Evolutionary conservation across 2,113 vertebrate species (phyloP).

Genomic region (Fregetta grallaria): DNA sequence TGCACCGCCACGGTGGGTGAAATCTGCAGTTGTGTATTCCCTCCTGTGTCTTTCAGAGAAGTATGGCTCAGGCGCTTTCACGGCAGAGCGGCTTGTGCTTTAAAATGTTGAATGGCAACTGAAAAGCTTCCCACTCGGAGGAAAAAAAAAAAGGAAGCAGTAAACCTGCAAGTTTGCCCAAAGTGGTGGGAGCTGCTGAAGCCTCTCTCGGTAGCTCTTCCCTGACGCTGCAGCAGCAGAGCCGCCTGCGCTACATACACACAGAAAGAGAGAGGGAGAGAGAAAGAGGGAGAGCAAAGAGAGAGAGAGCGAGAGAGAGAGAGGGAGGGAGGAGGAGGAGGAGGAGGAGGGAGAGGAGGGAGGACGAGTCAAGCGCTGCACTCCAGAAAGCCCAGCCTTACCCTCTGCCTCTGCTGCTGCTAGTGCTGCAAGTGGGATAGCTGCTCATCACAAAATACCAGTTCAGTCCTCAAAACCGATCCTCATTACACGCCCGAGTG

Average conservation of each 20-base stretch:
- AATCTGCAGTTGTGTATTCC: constrained; percentile 74
- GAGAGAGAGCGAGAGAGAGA: neutral
- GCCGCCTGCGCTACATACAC: constrained; percentile 60
- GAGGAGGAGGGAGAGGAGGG: neutral
- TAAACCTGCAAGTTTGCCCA: constrained; percentile 73
- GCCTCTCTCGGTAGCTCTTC: constrained; percentile 56
- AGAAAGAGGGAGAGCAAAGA: constrained; percentile 14
- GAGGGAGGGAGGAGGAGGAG: neutral
- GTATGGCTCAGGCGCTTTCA: constrained; percentile 59
- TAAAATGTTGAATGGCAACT: constrained; percentile 54
- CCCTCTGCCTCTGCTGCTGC: constrained; percentile 20
- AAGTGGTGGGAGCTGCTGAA: constrained; percentile 68
- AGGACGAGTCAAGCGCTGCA: constrained; percentile 45
- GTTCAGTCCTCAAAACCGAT: neutral
- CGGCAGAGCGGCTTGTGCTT: constrained; percentile 47
- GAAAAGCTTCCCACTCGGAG: constrained; percentile 53
- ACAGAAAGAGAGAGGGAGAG: constrained; percentile 28
- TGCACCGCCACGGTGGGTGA: constrained; percentile 68
- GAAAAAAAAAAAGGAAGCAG: neutral
- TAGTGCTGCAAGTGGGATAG: constrained; percentile 31
- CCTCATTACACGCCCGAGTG: neutral
- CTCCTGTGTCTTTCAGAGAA: constrained; percentile 58
- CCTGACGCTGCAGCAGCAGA: constrained; percentile 58
- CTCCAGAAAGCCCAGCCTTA: constrained; percentile 50
- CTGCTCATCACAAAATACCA: constrained; percentile 5